Base-by-base conservation (phyloP, 2,113 vertebrate species). In the Poeciliopsis occidentalis region DNA sequence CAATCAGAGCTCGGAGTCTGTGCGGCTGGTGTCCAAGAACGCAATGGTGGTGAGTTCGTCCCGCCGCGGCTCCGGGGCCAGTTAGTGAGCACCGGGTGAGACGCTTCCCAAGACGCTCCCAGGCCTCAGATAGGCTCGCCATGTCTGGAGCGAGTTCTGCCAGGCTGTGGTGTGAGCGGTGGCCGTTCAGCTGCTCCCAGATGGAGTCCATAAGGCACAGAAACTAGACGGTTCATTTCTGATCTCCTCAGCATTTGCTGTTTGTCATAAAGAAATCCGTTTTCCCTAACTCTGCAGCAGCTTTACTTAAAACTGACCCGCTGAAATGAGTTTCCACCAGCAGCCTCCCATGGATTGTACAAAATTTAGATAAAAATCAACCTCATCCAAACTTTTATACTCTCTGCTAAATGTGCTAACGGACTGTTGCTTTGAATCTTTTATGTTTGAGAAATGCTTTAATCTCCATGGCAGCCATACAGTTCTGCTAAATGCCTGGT, bases 11-110 rank as follows among this genome's bases (percentile, higher is more conserved):
- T 85, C 94, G 79, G 98, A 99, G 88, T 95, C 96, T 60, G 94
- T 98, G 80, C 95, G 98, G 82, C 96, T 98, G 91, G 93, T 98
- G 84, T 94, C 97, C 94, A 99, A 98, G 96, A 98, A 97, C 88
- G 94, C 97, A 90, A 95, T 99, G 89, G 95, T 99, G 95, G 97
- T 99, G 95, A 98, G 98, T 80, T 64, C 30, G 8, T 24, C 34
- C 1, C 1, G 12, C 19, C 75, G 5, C 37, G 10, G 39, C 41
- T 17, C 22, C 0, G 7, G 34, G 19, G 34, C 34, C 62, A 47
- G 71, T 67, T 7, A 44, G 80, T 37, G 34, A 37, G 34, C 34
- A 0, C 10, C 34, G 10, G 34, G 34, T 37, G 10, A 37, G 10
- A 37, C 34, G 78, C 11, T 47, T 79, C 29, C 44, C 11, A 24